Evolutionary conservation across 2,888 invertebrate species (phyloP), one percentile per base, ranked within the genome.

Genomic region (Erebia palarica): DNA sequence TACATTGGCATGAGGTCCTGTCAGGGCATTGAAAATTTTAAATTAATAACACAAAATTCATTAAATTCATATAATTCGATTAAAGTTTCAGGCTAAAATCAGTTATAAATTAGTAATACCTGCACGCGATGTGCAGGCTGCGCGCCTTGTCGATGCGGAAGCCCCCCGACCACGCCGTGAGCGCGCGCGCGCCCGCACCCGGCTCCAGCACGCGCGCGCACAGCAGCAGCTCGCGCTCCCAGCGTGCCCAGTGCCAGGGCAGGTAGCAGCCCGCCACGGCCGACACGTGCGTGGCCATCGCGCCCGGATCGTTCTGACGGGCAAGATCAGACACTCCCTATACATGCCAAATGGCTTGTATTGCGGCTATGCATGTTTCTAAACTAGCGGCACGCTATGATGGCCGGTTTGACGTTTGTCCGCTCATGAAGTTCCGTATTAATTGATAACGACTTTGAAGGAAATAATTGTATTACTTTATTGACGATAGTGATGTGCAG

Each of bases 231-330:
- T 98, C 97, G 77, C 97, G 96, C 84, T 99, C 99, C 79, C 97
- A 95, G 75, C 97, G 95, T 66, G 98, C 97, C 99, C 99, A 99
- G 91, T 99, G 99, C 93, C 98, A 99, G 18, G 99, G 97, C 90
- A 99, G 95, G 86, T 96, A 97, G 84, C 98, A 98, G 76, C 97
- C 97, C 0, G 98, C 96, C 81, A 97, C 96, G 1, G 98, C 96
- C 72, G 95, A 95, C 83, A 98, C 94, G 86, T 96, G 96, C 61
- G 96, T 96, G 53, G 95, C 94, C 81, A 94, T 94, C 73, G 95
- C 95, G 76, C 95, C 95, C 0, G 95, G 95, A 89, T 96, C 96
- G 78, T 91, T 94, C 95, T 96, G 82, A 8, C 36, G 49, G 13
- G 49, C n/a, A 65, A 61, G 49, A 71, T 65, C 47, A 57, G 27